Evolutionary conservation across 2,113 vertebrate species (phyloP), one percentile per base, ranked within the genome.

Genomic region (Scomber scombrus): DNA sequence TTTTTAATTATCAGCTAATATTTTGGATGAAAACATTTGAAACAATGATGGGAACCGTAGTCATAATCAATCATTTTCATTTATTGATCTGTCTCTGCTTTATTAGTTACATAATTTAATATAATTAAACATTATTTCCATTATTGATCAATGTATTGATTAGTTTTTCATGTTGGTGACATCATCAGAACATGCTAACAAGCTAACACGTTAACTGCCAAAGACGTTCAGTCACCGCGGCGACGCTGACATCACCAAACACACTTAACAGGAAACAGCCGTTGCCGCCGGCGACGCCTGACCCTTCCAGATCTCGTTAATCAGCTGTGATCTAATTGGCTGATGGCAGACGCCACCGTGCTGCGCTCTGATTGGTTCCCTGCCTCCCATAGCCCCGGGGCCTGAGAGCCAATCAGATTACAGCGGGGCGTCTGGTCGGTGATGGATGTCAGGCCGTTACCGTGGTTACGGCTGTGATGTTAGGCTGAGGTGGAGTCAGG

Each of bases 331-430:
- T 89, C 71, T 83, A 85, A 92, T 92, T 76, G 78, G 55, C 50
- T 40, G 40, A 69, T 18, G 23, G 49, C 68, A 82, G 66, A 75
- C 16, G 3, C n/a, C 16, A 3, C 0, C 4, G 40, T 3, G 0
- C 6, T 31, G 65, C 1, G 4, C 43, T 80, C 75, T 4, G 47
- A 86, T 85, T 86, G 85, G 85, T 58, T 18, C 15, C 58, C 18
- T 51, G 43, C 15, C 19, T 55, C 11, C 3, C 9, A 1, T 88
- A 21, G 87, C 90, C 87, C 80, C 23, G 1, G 81, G 90, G 81
- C 67, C 49, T 11, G 14, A 50, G 9, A 21, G 68, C 90, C 89
- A 90, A 90, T 92, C 76, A 18, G 60, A 90, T 92, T 92, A 90
- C 23, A 75, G 65, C 23, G 3, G 56, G 52, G 12, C 2, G 0